Conservation (phyloP, 2,888 invertebrate species). For the Drosophila affinis region DNA sequence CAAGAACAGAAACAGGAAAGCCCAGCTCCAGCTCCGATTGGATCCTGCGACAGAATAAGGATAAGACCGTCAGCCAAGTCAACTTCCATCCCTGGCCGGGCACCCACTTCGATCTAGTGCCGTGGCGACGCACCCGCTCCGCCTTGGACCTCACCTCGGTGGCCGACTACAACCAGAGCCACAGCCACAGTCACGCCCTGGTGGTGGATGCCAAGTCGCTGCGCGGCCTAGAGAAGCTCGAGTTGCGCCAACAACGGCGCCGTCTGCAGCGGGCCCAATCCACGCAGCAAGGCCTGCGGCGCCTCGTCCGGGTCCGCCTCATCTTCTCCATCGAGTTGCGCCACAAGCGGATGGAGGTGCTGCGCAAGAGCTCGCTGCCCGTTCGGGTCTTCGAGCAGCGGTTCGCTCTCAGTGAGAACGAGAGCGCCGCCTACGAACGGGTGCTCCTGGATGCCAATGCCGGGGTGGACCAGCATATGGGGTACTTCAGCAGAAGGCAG, state of each 20-base stretch:
- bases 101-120: constrained; percentile 82
- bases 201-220: constrained; percentile 62
- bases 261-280: constrained; percentile 81
- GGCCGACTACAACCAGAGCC: constrained; percentile 64
- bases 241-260: constrained; percentile 81
- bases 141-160: constrained; percentile 72
- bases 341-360: constrained; percentile 82
- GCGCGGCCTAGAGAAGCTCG: constrained; percentile 78
- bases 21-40: constrained; percentile 69
- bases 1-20: constrained; percentile 1
- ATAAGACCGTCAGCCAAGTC: constrained; percentile 61
- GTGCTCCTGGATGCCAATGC: constrained; percentile 73
- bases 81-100: constrained; percentile 82
- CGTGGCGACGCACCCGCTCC: constrained; percentile 81
- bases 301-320: constrained; percentile 87
- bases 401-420: constrained; percentile 68
- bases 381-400: constrained; percentile 80
- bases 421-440: constrained; percentile 77
- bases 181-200: neutral
- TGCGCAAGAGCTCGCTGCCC: constrained; percentile 75
- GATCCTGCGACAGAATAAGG: constrained; percentile 79
- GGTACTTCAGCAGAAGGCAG: constrained; percentile 76
- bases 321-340: constrained; percentile 88
- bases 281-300: constrained; percentile 69
- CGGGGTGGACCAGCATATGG: constrained; percentile 80